phyloP scores from a whole-genome alignment of 2,113 vertebrate genomes.

The Phrynocephalus versicolor region DNA sequence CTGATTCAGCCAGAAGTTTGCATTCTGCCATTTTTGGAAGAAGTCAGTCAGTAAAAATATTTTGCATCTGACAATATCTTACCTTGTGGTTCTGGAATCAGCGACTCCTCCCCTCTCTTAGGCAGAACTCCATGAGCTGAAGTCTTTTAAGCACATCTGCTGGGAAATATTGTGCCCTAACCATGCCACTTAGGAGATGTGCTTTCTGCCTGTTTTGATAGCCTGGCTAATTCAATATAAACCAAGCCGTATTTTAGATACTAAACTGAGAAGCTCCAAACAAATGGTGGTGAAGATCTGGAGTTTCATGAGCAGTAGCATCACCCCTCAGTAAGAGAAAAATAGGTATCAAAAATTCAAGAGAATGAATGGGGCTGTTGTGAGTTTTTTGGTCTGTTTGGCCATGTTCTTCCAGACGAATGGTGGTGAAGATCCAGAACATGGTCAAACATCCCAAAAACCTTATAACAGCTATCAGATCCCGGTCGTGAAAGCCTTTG shows the following conservation, averaged over 20 bases:
- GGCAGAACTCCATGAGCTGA: background rate
- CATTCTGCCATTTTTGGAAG: background rate
- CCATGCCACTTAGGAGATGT: background rate
- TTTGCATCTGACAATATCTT: background rate
- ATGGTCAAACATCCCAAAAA: too few relatives aligned
- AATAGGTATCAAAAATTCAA: background rate
- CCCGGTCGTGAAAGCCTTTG: too few relatives aligned
- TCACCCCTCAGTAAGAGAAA: background rate
- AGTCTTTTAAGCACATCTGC: background rate
- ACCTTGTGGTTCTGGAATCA: background rate
- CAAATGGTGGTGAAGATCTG: background rate
- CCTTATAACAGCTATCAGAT: too few relatives aligned
- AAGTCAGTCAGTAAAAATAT: conserved; percentile 1
- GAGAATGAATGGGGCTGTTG: background rate
- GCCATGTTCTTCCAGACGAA: too few relatives aligned
- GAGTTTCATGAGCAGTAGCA: background rate
- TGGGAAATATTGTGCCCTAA: background rate
- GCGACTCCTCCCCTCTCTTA: background rate
- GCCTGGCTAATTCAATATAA: background rate
- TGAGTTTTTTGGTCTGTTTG: too few relatives aligned
- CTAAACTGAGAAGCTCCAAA: background rate
- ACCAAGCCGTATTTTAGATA: background rate
- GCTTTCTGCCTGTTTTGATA: background rate
- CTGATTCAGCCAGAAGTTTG: background rate
- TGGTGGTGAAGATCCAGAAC: too few relatives aligned